Conservation (phyloP, 2,797 vertebrate genomes). For the Glyptemys insculpta region DNA sequence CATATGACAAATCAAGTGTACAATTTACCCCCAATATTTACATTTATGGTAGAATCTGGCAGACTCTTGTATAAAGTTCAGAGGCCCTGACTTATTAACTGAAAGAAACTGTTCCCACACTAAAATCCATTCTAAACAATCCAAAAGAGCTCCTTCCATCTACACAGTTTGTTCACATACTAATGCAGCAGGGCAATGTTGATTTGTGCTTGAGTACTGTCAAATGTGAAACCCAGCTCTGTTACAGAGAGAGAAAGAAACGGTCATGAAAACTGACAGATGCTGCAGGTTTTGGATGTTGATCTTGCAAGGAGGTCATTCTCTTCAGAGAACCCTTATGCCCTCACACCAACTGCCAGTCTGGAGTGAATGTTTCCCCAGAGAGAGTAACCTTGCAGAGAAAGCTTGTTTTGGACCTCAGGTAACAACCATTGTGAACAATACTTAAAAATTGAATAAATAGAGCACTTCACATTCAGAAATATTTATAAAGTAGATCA, state of each 20-base stretch:
- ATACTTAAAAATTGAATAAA: background rate
- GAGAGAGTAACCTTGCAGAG: background rate
- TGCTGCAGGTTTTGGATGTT: background rate
- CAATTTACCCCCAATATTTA: background rate
- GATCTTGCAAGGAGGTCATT: background rate
- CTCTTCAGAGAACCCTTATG: background rate
- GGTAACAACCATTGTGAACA: background rate
- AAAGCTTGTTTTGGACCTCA: background rate
- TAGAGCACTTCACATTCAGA: background rate
- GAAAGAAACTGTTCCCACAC: background rate
- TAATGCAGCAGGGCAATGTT: background rate
- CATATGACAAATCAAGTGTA: background rate
- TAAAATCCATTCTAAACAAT: rapidly evolving
- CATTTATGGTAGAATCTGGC: background rate
- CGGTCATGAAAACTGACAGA: background rate
- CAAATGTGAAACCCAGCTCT: background rate
- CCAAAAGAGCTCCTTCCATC: background rate
- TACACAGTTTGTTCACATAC: background rate
- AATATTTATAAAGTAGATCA: background rate
- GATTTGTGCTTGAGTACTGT: background rate
- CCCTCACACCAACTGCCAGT: background rate
- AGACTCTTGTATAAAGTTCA: background rate
- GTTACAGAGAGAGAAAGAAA: background rate
- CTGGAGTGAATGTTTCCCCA: background rate
- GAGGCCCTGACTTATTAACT: background rate